Conservation (phyloP, 2,797 vertebrate genomes). For the Natrix natrix region DNA sequence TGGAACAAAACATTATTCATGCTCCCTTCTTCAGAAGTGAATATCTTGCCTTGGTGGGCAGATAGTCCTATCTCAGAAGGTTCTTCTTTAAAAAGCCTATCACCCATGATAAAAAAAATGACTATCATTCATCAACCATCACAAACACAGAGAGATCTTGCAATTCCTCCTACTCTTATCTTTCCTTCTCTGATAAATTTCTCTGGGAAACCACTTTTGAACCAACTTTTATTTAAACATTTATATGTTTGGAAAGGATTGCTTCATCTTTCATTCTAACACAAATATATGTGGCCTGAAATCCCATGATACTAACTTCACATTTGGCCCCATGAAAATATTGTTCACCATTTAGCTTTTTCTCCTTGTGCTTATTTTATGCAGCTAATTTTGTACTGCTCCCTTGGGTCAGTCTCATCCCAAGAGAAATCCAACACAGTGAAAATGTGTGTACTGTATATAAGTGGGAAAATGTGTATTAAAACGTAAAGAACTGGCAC, state of each 20-base stretch:
- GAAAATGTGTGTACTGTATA: not conserved
- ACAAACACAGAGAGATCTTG: not conserved
- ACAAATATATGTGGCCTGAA: not conserved
- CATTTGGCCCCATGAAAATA: not conserved
- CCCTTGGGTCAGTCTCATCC: not conserved
- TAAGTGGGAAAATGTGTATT: not conserved
- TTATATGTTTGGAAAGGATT: not conserved
- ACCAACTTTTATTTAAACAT: not conserved
- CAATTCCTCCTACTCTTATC: not conserved
- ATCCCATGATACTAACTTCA: not conserved
- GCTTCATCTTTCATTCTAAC: not conserved
- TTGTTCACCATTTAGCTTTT: not conserved
- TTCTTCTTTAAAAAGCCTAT: not conserved
- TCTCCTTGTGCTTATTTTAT: constrained; percentile 6
- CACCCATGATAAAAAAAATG: not conserved
- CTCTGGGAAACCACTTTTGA: not conserved
- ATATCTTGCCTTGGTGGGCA: not conserved
- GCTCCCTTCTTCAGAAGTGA: not conserved
- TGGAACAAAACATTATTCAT: not conserved
- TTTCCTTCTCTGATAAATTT: not conserved
- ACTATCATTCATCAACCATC: not conserved
- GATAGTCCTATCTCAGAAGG: not conserved
- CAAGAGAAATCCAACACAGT: not conserved
- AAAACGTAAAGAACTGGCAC: not conserved
- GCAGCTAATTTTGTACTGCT: not conserved